Conservation (phyloP, 2,797 vertebrate genomes). For the Chelidonichthys spinosus region DNA sequence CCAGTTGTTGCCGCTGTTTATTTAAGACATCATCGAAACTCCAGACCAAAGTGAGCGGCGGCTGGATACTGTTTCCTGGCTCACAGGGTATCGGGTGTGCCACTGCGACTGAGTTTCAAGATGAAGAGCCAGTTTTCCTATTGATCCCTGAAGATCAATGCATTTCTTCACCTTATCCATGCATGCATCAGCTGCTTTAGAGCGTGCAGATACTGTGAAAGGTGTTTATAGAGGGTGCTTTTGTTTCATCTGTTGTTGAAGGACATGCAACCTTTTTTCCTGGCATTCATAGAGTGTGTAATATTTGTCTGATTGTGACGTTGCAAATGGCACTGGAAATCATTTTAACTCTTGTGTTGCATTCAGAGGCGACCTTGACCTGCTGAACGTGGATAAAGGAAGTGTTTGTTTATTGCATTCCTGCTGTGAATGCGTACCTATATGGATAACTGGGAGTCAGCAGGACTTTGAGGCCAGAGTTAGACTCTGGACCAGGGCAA, state of each 20-base stretch:
- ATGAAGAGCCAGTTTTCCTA: background rate
- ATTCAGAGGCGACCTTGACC: background rate
- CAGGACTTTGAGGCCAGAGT: background rate
- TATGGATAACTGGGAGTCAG: conserved; percentile 11
- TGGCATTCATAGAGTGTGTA: background rate
- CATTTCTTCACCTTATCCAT: background rate
- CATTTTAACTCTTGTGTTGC: background rate
- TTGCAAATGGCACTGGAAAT: background rate
- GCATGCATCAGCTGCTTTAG: background rate
- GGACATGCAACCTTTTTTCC: background rate
- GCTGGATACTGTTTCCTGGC: conserved; percentile 38
- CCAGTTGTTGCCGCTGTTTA: conserved; percentile 26
- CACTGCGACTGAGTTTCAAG: background rate
- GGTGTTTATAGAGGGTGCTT: background rate
- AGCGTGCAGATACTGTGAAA: background rate
- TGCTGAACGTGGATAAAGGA: background rate
- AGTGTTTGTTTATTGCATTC: conserved; percentile 48
- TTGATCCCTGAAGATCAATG: background rate
- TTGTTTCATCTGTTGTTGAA: background rate
- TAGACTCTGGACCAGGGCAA: background rate
- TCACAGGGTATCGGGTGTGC: background rate
- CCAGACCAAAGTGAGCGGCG: background rate
- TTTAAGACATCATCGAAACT: conserved; percentile 39
- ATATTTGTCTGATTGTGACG: background rate
- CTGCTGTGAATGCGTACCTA: conserved; percentile 24